Conservation (phyloP, 1,140 invertebrate genomes). For the Drosophila erecta region DNA sequence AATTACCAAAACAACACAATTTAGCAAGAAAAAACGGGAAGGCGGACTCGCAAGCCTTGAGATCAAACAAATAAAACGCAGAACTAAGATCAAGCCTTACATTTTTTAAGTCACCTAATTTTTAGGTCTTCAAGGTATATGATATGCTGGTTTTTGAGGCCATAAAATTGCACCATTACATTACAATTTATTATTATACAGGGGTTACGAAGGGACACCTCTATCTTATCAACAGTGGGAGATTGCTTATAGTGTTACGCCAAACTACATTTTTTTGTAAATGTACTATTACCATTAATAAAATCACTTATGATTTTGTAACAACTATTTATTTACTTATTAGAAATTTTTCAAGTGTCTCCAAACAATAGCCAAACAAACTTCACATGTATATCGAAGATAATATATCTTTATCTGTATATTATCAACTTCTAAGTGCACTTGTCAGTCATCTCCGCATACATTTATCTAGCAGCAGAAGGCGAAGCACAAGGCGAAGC, state of each 20-base stretch:
- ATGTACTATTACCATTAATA: too few species aligned
- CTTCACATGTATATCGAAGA: background rate
- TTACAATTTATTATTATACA: background rate
- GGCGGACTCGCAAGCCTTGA: background rate
- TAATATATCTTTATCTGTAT: conserved; percentile 17
- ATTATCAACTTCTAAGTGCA: conserved; percentile 49
- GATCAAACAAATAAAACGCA: background rate
- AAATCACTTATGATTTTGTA: too few species aligned
- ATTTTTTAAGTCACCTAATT: background rate
- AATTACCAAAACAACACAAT: conserved; percentile 48
- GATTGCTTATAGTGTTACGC: too few species aligned
- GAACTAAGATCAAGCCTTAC: background rate
- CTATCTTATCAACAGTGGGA: background rate
- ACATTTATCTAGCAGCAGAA: conserved; percentile 51
- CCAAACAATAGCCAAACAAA: background rate
- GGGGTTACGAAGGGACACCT: background rate
- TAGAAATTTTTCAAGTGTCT: background rate
- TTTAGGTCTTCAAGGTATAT: background rate
- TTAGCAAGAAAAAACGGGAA: conserved; percentile 20
- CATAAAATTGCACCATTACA: background rate
- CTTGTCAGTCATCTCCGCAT: conserved; percentile 59
- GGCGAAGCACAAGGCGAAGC: conserved; percentile 49
- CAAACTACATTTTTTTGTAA: too few species aligned
- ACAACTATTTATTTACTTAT: too few species aligned
- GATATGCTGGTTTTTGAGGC: background rate